Evolutionary conservation across 1,140 invertebrate species (phyloP).

Genomic region (Myzus persicae): DNA sequence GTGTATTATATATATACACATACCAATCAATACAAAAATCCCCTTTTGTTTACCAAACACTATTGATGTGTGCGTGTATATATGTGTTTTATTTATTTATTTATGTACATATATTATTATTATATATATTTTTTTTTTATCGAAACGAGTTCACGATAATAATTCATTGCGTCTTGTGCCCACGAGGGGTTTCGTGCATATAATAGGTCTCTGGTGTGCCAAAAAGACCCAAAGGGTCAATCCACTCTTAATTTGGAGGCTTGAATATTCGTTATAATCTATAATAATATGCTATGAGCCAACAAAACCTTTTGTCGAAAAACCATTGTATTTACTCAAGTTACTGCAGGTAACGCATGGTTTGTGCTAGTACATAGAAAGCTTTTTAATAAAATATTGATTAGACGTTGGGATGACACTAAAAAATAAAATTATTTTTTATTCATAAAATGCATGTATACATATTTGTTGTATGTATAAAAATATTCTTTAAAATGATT

Average conservation of each 20-base stretch:
- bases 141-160: conserved; percentile 47
- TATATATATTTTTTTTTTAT: conserved; percentile 9
- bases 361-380: neutral
- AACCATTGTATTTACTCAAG: neutral
- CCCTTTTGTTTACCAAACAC: neutral
- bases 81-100: conserved; percentile 37
- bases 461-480: neutral
- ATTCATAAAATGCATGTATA: neutral
- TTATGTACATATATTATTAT: conserved; percentile 25
- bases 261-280: conserved; percentile 44
- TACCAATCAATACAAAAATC: conserved; percentile 11
- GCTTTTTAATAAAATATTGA: neutral
- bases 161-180: conserved; percentile 39
- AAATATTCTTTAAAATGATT: neutral
- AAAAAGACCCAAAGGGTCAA: conserved; percentile 37
- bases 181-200: conserved; percentile 31
- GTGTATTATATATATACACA: neutral
- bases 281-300: conserved; percentile 1
- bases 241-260: conserved; percentile 38
- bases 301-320: conserved; percentile 23
- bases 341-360: neutral
- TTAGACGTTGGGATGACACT: neutral
- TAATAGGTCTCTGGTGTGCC: conserved; percentile 26
- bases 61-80: neutral
- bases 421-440: neutral